phyloP scores from a whole-genome alignment of 2,113 vertebrate genomes.

The Lepus europaeus region DNA sequence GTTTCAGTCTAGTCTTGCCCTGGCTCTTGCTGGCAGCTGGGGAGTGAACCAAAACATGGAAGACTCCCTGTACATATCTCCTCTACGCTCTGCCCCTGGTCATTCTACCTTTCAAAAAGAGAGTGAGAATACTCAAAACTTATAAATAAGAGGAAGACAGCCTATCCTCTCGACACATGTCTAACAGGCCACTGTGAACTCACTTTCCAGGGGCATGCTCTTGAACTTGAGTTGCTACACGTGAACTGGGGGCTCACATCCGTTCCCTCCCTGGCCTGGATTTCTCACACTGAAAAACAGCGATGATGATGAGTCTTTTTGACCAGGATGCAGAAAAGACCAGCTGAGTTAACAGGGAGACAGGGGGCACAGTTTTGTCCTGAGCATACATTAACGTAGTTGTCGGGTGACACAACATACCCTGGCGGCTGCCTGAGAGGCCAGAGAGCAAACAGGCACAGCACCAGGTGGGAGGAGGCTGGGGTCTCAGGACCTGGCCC shows the following conservation, averaged over 20 bases:
- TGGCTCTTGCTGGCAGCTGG: too few relatives aligned
- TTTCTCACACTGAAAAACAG: not conserved
- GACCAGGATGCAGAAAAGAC: not conserved
- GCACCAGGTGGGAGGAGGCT: not conserved
- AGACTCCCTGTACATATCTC: too few relatives aligned
- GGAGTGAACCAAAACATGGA: too few relatives aligned
- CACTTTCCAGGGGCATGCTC: accelerated
- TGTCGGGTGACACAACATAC: not conserved
- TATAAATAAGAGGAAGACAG: not conserved
- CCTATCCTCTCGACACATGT: not conserved
- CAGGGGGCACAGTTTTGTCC: not conserved
- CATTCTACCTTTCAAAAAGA: too few relatives aligned
- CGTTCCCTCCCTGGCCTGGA: not conserved
- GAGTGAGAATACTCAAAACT: not conserved
- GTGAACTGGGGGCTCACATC: accelerated
- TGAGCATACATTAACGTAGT: not conserved
- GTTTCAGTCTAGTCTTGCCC: too few relatives aligned
- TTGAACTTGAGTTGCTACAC: not conserved
- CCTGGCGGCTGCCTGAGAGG: not conserved
- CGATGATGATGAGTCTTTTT: not conserved
- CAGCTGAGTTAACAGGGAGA: not conserved
- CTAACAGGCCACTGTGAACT: not conserved
- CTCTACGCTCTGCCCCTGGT: too few relatives aligned
- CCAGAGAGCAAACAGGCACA: not conserved
- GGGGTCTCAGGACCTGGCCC: not conserved